phyloP scores from a whole-genome alignment of 2,797 vertebrate species.

The Sebastes miniatus region DNA sequence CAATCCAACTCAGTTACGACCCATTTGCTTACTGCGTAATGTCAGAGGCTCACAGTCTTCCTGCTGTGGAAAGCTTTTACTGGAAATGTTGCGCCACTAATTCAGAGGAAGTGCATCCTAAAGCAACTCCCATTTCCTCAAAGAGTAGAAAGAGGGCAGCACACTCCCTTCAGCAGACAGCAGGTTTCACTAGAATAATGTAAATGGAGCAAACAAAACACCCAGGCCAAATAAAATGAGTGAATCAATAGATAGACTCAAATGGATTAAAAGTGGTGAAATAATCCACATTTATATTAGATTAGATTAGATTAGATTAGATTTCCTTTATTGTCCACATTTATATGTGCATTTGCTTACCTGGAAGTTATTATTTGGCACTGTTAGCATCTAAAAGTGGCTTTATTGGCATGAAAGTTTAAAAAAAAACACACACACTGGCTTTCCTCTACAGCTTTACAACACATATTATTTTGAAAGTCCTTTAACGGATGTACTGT shows the following conservation, averaged over 20 bases:
- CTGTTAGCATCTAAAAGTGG: too few relatives aligned
- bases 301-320: too few relatives aligned
- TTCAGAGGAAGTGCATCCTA: not conserved
- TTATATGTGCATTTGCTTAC: too few relatives aligned
- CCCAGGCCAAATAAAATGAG: not conserved
- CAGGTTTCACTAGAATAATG: not conserved
- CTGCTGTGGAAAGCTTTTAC: not conserved
- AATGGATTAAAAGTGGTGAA: not conserved
- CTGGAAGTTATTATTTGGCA: too few relatives aligned
- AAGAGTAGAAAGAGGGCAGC: not conserved
- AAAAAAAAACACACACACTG: too few relatives aligned
- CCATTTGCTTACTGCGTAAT: rapidly evolving
- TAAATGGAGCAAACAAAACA: too few relatives aligned
- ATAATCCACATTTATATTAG: not conserved
- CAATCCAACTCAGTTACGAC: rapidly evolving
- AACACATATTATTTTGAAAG: too few relatives aligned
- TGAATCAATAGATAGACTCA: not conserved
- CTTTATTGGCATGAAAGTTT: too few relatives aligned
- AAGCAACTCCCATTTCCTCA: not conserved
- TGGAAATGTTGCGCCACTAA: constrained; percentile 2
- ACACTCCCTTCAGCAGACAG: not conserved
- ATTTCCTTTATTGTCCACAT: not conserved
- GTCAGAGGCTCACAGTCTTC: not conserved
- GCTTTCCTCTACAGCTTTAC: too few relatives aligned
- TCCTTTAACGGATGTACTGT: too few relatives aligned